Percentiles rank a stretch among this genome's conserved stretches.
Evolutionary conservation across 1,140 invertebrate genomes (phyloP).

Genomic region (Dolichoris vasculosae): DNA sequence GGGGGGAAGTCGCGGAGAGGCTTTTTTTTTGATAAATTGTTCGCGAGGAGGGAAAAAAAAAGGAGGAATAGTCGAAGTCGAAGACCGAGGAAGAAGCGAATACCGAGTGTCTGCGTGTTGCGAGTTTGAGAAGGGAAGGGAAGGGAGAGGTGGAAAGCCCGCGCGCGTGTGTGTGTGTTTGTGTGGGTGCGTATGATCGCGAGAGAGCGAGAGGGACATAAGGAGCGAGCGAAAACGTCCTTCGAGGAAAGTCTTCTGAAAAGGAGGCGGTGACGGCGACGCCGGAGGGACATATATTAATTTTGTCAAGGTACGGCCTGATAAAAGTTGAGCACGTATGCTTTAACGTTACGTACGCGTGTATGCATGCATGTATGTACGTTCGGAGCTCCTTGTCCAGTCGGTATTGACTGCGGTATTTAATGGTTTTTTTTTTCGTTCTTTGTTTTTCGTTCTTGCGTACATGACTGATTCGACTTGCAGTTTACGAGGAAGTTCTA

Average conservation of each 20-base stretch:
- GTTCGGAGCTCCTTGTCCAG: background rate
- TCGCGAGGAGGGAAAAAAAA: background rate
- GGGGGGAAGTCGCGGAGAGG: background rate
- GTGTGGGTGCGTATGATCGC: background rate
- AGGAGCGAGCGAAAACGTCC: conserved; percentile 13
- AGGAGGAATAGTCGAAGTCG: background rate
- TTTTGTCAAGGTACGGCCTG: background rate
- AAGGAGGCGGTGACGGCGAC: conserved; percentile 23
- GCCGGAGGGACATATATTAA: conserved; percentile 13
- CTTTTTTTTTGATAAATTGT: conserved; percentile 25
- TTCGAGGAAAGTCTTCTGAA: conserved; percentile 23
- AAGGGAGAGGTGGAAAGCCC: background rate
- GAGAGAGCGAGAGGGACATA: background rate
- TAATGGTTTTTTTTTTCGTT: background rate
- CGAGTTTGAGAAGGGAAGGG: background rate
- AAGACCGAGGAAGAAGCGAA: background rate
- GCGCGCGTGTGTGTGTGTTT: background rate
- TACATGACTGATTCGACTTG: background rate
- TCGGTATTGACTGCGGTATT: background rate
- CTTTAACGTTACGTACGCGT: background rate
- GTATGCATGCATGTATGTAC: background rate
- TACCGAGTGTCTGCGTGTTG: too few relatives aligned
- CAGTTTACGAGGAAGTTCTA: conserved; percentile 11
- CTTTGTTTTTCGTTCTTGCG: background rate
- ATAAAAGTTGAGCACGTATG: background rate